Evolutionary conservation across 1,140 invertebrate genomes (phyloP).

Genomic region (Tribolium castaneum): DNA sequence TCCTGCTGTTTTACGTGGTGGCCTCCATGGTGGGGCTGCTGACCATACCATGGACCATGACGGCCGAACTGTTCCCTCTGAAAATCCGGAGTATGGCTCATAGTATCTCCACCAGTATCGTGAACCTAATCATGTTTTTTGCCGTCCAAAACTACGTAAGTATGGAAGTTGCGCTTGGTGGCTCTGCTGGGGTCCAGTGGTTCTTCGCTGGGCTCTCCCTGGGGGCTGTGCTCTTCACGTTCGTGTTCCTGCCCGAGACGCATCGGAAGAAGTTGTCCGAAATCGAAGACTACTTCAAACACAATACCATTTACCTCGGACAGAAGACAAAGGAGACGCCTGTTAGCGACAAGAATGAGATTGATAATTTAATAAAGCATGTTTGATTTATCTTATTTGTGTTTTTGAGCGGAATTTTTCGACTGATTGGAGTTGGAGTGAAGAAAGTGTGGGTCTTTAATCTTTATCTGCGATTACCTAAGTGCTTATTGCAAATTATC

Average conservation of each 20-base stretch:
- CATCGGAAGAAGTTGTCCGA: slow-evolving; percentile 75
- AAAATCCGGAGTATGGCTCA: slow-evolving; percentile 67
- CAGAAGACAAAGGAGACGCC: neutral
- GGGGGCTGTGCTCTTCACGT: slow-evolving; percentile 68
- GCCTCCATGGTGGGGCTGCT: slow-evolving; percentile 69
- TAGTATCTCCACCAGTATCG: slow-evolving; percentile 63
- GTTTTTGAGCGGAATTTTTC: neutral
- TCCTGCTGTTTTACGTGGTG: slow-evolving; percentile 59
- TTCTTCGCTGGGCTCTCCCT: slow-evolving; percentile 75
- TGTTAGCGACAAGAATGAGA: neutral
- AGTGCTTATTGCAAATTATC: neutral
- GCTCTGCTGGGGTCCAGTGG: slow-evolving; percentile 71
- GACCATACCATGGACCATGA: slow-evolving; percentile 72
- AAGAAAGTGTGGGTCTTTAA: no score
- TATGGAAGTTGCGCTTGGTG: slow-evolving; percentile 49
- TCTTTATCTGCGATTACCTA: neutral
- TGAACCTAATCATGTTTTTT: slow-evolving; percentile 67
- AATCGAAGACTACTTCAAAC: slow-evolving; percentile 71
- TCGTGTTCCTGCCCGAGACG: slow-evolving; percentile 77
- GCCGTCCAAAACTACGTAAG: slow-evolving; percentile 66
- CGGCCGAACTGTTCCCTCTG: slow-evolving; percentile 69
- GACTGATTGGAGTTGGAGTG: neutral
- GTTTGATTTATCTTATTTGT: slow-evolving; percentile 2
- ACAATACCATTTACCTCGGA: slow-evolving; percentile 61
- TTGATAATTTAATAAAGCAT: slow-evolving; percentile 11